Evolutionary conservation across 2,797 vertebrate genomes (phyloP), one percentile per base, ranked within the genome.

Genomic region (Malurus splendens): DNA sequence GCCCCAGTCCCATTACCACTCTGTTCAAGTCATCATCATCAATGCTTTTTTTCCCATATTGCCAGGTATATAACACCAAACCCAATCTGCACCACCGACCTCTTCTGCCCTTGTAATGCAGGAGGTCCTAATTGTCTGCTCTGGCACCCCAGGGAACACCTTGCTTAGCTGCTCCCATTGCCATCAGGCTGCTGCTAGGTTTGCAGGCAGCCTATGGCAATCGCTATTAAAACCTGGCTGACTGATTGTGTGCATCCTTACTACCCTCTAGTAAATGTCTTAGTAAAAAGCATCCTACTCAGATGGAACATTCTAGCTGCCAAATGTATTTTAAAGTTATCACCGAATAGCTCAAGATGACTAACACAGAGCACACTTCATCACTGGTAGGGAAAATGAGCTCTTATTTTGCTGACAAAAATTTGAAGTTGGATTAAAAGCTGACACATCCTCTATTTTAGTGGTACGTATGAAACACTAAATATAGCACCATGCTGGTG

Each of bases 391-490:
- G 61, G 62, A 90, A 93, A 90, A 86, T 11, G 59, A 87, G 75
- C 76, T 87, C 92, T 73, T 91, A 67, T 71, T 90, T 89, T 77
- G 79, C 91, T 89, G 87, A 88, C 79, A 86, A 94, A 94, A 91
- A 80, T 68, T n/a, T 91, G 55, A 90, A 93, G 88, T 77, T 13
- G 14, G 67, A 78, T 92, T 89, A 94, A 93, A 85, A 91, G 86
- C 85, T 93, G 91, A 93, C 89, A 90, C 72, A 67, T 92, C 71
- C 22, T 76, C 75, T 65, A 61, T 85, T 95, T 94, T 68, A 75
- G 90, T 59, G 38, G 64, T 90, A 77, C 57, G 70, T 81, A 82
- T 88, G 81, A 90, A 88, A 82, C 82, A 54, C 93, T 93, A 94
- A 94, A 94, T 93, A 91, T 90, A 94, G 92, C 90, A 77, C 78